Evolutionary conservation across 2,797 vertebrate genomes (phyloP).

Genomic region (Dallia pectoralis): DNA sequence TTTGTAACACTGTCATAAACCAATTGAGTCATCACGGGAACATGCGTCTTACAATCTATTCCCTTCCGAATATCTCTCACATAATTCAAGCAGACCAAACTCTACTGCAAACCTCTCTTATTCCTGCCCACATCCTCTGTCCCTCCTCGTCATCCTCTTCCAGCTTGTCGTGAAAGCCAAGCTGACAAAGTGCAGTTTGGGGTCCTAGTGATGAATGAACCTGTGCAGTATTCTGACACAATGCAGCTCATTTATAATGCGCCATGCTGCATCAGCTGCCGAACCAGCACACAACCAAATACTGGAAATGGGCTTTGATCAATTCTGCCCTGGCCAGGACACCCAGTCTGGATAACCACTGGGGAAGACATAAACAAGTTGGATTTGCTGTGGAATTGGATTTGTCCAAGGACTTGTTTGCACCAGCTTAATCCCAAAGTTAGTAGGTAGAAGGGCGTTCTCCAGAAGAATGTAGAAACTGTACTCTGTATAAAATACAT

Average conservation of each 20-base stretch:
- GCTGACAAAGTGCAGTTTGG: constrained; percentile 5
- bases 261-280: constrained; percentile 57
- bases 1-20: constrained; percentile 4
- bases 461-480: too few species aligned
- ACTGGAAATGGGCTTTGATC: constrained; percentile 60
- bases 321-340: constrained; percentile 34
- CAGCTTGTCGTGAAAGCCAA: background rate
- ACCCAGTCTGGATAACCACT: background rate
- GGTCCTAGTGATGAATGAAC: background rate
- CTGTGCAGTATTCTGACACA: constrained; percentile 35
- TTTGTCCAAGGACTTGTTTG: background rate
- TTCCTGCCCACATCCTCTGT: background rate
- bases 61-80: background rate
- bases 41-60: background rate
- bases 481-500: background rate
- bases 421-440: background rate
- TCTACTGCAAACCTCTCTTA: background rate
- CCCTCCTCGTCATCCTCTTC: background rate
- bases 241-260: constrained; percentile 53
- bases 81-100: background rate
- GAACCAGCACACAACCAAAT: constrained; percentile 25
- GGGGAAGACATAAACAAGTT: background rate
- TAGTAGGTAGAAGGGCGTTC: background rate
- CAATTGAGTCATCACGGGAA: background rate
- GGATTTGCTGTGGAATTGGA: background rate